Evolutionary conservation across 2,888 invertebrate species (phyloP).

Genomic region (Habroteleia sp.): DNA sequence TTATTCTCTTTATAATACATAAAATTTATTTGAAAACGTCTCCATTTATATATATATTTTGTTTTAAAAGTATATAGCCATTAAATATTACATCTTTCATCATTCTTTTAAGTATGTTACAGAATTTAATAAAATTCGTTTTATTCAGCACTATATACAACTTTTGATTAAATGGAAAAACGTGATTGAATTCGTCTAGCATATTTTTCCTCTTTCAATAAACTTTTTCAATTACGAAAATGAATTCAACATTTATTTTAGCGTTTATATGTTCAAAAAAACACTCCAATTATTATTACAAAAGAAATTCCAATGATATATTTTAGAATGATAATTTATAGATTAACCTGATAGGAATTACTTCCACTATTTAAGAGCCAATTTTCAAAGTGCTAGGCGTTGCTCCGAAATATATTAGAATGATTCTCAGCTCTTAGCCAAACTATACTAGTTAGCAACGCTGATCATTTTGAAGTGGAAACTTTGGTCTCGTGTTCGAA

Average conservation of each 20-base stretch:
- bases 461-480: constrained; percentile 46
- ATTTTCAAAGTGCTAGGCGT: constrained; percentile 78
- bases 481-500: constrained; percentile 48
- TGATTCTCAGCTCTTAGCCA: constrained; percentile 69
- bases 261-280: too few species aligned
- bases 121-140: too few species aligned
- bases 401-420: constrained; percentile 71
- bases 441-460: constrained; percentile 55
- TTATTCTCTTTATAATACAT: too few species aligned
- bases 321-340: constrained; percentile 72
- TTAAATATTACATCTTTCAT: too few species aligned
- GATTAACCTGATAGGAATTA: constrained; percentile 74
- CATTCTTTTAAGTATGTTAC: too few species aligned
- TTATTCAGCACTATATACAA: too few species aligned
- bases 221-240: constrained; percentile 17
- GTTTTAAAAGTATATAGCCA: too few species aligned
- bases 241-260: too few species aligned
- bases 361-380: constrained; percentile 76
- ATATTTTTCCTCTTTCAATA: constrained; percentile 3
- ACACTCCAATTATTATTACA: background rate
- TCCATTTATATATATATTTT: too few species aligned
- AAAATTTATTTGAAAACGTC: too few species aligned
- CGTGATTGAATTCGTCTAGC: constrained; percentile 1
- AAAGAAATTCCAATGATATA: constrained; percentile 9
- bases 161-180: constrained; percentile 3